Evolutionary conservation across 2,797 vertebrate genomes (phyloP), one percentile per base, ranked within the genome.

Genomic region (Mormyrus hasselquistii): DNA sequence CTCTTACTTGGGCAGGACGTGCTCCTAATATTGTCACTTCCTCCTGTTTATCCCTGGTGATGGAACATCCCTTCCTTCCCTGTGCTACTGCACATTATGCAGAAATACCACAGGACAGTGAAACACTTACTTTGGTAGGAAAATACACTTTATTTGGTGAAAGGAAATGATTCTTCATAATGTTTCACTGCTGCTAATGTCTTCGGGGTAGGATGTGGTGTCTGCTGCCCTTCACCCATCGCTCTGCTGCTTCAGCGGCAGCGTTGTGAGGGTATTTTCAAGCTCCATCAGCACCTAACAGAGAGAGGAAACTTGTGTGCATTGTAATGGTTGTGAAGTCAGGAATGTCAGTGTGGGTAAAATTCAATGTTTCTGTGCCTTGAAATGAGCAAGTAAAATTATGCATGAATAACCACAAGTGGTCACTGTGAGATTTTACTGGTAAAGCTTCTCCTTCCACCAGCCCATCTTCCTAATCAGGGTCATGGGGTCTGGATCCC

Each of bases 281-380:
- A 97, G 92, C 90, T 95, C 93, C n/a, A 91, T 87, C 53, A 95
- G 52, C 49, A 96, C 95, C 96, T 97, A 94, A 86, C 2, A 52
- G 90, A 73, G 41, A 90, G 47, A 93, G 2, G 69, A 73, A 38
- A 73, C 34, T 38, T 16, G 29, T 82, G 41, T 82, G 41, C 76
- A 91, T 52, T 29, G 69, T 38, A 14, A 79, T 12, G 22, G 50
- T 47, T 47, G 3, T 88, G 62, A 47, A 47, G 62, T 69, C 19
- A 47, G 38, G 14, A 22, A 69, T n/a, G 87, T 82, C 55, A 12
- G 55, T 65, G 44, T 44, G 87, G 55, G 41, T 47, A 59, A 87
- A 87, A 47, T 47, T 87, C 16, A 22, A 14, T 59, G 52, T 87
- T 82, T 47, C 38, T 82, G 41, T 41, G 55, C 55, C 55, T 87